Evolutionary conservation across 2,888 invertebrate species (phyloP).

Genomic region (Hypolimnas misippus): DNA sequence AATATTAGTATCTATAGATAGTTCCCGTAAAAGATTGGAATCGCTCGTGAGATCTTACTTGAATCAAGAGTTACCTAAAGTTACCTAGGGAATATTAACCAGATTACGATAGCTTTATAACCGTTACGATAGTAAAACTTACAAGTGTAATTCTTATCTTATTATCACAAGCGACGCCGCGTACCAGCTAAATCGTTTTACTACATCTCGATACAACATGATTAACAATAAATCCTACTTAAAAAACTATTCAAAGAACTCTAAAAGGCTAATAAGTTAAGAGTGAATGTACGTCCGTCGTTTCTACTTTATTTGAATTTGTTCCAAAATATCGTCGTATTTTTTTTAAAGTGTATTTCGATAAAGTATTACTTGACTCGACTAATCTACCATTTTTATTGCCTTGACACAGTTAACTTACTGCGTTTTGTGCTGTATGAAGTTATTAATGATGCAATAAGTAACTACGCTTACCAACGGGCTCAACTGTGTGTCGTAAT

Average conservation of each 20-base stretch:
- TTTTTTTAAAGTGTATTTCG: constrained; percentile 36
- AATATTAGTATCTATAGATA: too few species aligned
- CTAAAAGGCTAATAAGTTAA: constrained; percentile 1
- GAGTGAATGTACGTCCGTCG: constrained; percentile 12
- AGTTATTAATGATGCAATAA: constrained; percentile 32
- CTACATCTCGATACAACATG: neutral
- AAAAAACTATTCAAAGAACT: constrained; percentile 7
- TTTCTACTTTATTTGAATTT: constrained; percentile 25
- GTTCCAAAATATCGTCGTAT: constrained; percentile 28
- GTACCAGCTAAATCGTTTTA: too few species aligned
- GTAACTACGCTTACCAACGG: constrained; percentile 12
- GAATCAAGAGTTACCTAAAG: too few species aligned
- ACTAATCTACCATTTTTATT: constrained; percentile 37
- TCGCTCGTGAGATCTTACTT: too few species aligned
- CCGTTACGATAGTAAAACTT: too few species aligned
- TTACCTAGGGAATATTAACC: too few species aligned
- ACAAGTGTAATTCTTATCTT: too few species aligned
- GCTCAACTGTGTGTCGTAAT: neutral
- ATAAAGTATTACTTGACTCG: constrained; percentile 29
- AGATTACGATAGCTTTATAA: too few species aligned
- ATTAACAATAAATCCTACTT: constrained; percentile 11
- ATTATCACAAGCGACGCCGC: too few species aligned
- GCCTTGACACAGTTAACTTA: constrained; percentile 33
- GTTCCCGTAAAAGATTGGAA: too few species aligned
- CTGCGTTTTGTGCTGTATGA: constrained; percentile 7